Evolutionary conservation across 92 coral and sea anemone genomes (phyloP).

Genomic region (Epizoanthus ramosus): DNA sequence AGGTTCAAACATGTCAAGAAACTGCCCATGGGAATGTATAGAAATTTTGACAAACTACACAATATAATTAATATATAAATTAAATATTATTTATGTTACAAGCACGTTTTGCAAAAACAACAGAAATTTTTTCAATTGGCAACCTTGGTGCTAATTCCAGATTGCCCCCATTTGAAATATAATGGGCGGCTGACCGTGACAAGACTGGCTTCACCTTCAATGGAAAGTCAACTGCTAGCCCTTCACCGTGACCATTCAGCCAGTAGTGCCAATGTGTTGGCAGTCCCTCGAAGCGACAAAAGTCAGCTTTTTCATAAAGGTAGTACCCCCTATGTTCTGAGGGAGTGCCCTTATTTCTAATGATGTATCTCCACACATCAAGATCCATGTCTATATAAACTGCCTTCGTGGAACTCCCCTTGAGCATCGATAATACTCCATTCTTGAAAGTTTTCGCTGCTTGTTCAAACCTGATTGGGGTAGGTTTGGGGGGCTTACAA

Average conservation of each 20-base stretch:
- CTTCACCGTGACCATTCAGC: constrained; percentile 52
- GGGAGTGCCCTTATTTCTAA: constrained; percentile 43
- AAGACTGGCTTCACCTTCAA: constrained; percentile 50
- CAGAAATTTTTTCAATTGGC: constrained; percentile 48
- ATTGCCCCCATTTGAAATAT: constrained; percentile 29
- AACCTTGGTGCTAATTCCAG: constrained; percentile 43
- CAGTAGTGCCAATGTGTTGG: constrained; percentile 57
- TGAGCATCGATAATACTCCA: constrained; percentile 52
- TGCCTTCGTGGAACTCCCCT: constrained; percentile 46
- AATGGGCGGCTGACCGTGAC: constrained; percentile 43
- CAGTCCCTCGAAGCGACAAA: constrained; percentile 51
- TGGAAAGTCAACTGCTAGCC: constrained; percentile 43
- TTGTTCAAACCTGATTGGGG: constrained; percentile 43
- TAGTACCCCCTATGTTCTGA: constrained; percentile 59
- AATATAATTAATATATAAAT: no score
- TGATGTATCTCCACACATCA: constrained; percentile 61
- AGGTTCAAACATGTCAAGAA: no score
- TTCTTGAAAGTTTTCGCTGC: constrained; percentile 53
- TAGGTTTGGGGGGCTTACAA: constrained; percentile 58
- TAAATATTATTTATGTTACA: constrained; percentile 3
- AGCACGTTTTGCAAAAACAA: constrained; percentile 39
- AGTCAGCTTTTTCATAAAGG: constrained; percentile 56
- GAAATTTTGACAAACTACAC: no score
- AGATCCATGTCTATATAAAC: constrained; percentile 45
- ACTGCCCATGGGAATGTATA: no score